A percentile compares a stretch with the other conserved stretches of the same genome.
phyloP scores from a whole-genome alignment of 2,113 vertebrate species.

The Mormoops blainvillei region DNA sequence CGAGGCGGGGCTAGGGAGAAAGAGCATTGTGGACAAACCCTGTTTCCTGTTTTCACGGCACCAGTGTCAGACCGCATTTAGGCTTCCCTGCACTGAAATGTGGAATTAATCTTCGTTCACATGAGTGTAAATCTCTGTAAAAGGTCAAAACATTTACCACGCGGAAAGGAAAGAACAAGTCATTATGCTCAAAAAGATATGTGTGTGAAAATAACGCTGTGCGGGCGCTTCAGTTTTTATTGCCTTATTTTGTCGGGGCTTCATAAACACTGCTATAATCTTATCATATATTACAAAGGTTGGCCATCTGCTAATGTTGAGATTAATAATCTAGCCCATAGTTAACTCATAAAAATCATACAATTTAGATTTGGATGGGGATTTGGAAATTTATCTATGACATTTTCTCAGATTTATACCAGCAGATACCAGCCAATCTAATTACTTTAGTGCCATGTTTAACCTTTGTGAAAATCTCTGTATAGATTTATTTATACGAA shows the following conservation, averaged over 20 bases:
- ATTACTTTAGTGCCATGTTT: constrained; percentile 40
- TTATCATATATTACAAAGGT: constrained; percentile 37
- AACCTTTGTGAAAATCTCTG: constrained; percentile 46
- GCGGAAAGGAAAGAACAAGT: constrained; percentile 47
- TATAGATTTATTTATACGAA: constrained; percentile 16
- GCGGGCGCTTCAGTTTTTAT: constrained; percentile 37
- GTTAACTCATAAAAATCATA: constrained; percentile 45
- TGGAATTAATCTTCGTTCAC: constrained; percentile 52
- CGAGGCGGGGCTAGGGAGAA: neutral
- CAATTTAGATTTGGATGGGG: constrained; percentile 31
- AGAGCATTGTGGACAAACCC: neutral
- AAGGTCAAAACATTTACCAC: constrained; percentile 66
- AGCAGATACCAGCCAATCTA: constrained; percentile 18
- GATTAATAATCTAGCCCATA: constrained; percentile 40
- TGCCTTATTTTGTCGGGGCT: constrained; percentile 38
- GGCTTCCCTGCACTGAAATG: constrained; percentile 40
- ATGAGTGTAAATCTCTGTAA: constrained; percentile 49
- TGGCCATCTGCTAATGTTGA: constrained; percentile 43
- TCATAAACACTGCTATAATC: constrained; percentile 47
- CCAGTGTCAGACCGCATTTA: neutral
- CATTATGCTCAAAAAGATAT: constrained; percentile 38
- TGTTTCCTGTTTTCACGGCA: constrained; percentile 24
- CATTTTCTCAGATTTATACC: constrained; percentile 55
- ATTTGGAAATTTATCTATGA: constrained; percentile 41
- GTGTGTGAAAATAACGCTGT: constrained; percentile 44